Base-by-base conservation (phyloP, 2,113 vertebrate species). In the Mobula birostris region DNA sequence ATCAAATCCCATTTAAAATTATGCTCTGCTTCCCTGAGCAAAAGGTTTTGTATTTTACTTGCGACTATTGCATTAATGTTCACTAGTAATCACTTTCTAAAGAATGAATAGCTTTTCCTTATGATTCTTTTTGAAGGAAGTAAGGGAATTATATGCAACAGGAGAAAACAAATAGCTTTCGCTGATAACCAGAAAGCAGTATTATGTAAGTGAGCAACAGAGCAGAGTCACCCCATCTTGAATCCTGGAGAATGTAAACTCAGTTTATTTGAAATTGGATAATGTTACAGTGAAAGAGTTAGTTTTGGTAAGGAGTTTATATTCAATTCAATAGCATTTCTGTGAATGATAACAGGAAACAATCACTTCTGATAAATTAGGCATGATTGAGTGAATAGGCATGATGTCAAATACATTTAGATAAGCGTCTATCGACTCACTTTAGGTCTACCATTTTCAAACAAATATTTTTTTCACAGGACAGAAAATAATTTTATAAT, bases 371-470 rank as follows among this genome's bases (percentile, higher is more conserved):
- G 32, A 12, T 56, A 93, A 93, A 76, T 24, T 76, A 21, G 24
- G 70, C 24, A 74, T 40, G 68, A 74, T 56, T 72, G 40, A 48
- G 29, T 48, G 7, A 93, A 48, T 56, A 21, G 36, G 91, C 21
- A 72, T 92, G 19, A 68, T 92, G 66, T 40, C n/a, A 40, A 24
- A 24, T 72, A 72, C 72, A 32, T 93, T 74, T 93, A 29, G 36
- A 93, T 29, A 74, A 70, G 68, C 91, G 19, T 1, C 72, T 24
- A 14, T 0, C 3, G 91, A 56, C 40, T 72, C 32, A 27, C 91
- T 93, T 93, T 93, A 48, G 70, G 29, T 19, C 36, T 29, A 93
- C 76, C 70, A 29, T 40, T 76, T 76, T 36, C 74, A 93, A 93
- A 93, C 24, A 48, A 63, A 24, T 70, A 56, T 93, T 93, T 70